Evolutionary conservation across 1,140 invertebrate genomes (phyloP), one percentile per base, ranked within the genome.

Genomic region (Heliconius hewitsoni): DNA sequence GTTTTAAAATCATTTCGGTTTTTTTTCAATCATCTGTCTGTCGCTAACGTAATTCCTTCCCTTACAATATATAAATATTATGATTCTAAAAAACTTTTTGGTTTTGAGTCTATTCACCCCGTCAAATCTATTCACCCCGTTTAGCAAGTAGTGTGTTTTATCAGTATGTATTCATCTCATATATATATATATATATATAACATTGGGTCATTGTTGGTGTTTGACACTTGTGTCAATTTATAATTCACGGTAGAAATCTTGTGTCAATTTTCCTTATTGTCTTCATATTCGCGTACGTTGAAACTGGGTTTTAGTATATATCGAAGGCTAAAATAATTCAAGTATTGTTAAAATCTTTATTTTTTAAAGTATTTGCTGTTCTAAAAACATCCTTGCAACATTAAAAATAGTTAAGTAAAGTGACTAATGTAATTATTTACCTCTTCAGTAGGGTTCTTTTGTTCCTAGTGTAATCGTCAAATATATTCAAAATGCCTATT

Each of bases 401-500:
- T 66, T 66, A 23, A 23, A 57, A 71, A 72, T 19, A 18, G 18
- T 52, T 52, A 19, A 18, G 16, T 72, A 37, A 50, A 27, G 77
- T 78, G 71, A 57, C 37, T 78, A 74, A 66, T 74, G 71, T 74
- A 76, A 74, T 52, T 52, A 52, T 74, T 81, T 79, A 85, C 81
- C 82, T 80, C 81, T 81, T 34, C 50, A 57, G 72, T 83, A 82
- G 74, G 81, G 60, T 80, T 71, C 55, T 60, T 75, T 73, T 66
- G 46, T 66, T 77, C 19, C 50, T 74, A 73, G 27, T 76, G 60
- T 42, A 18, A 71, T 78, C 72, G 52, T 60, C 37, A 42, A 19
- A 73, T 19, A 42, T 78, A 75, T 50, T 66, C 77, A 93, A 88
- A 82, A 98, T 98, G 98, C 97, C 98, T 77, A 96, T 98, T 85